Evolutionary conservation across 2,113 vertebrate genomes (phyloP).

Genomic region (Limnothrissa miodon): DNA sequence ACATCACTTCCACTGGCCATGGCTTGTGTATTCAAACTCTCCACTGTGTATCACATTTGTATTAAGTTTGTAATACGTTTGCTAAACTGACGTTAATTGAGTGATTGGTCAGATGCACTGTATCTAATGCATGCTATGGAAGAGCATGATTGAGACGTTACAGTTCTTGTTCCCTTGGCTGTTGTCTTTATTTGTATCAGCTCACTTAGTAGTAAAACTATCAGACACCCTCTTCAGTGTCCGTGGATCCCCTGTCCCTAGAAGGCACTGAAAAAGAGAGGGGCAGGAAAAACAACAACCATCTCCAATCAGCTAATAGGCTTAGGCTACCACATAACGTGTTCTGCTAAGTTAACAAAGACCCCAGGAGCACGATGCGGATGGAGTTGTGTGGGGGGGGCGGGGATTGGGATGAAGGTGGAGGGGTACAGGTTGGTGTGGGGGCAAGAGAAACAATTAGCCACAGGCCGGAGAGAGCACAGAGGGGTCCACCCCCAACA

Average conservation of each 20-base stretch:
- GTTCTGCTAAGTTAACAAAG: conserved; percentile 48
- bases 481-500: conserved; percentile 36
- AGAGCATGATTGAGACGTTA: background rate
- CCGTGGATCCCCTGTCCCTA: background rate
- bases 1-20: background rate
- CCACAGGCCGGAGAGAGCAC: conserved; percentile 54
- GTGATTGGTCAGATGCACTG: too few species aligned
- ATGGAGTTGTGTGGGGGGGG: background rate
- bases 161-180: background rate
- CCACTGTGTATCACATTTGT: background rate
- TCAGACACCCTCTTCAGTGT: background rate
- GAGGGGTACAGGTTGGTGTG: background rate
- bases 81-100: too few species aligned
- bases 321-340: conserved; percentile 59
- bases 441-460: conserved; percentile 65
- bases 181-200: background rate
- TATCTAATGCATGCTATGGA: background rate
- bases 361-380: conserved; percentile 31
- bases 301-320: conserved; percentile 61
- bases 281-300: conserved; percentile 23
- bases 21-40: conserved; percentile 6
- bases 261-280: background rate
- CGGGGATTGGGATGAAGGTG: background rate
- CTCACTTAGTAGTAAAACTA: background rate
- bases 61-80: background rate